These are phyloP conservation scores for Leptinotarsa peninsularis DNA, from an alignment of 2,888 invertebrate genomes.

Conservation along the genomic window DNA sequence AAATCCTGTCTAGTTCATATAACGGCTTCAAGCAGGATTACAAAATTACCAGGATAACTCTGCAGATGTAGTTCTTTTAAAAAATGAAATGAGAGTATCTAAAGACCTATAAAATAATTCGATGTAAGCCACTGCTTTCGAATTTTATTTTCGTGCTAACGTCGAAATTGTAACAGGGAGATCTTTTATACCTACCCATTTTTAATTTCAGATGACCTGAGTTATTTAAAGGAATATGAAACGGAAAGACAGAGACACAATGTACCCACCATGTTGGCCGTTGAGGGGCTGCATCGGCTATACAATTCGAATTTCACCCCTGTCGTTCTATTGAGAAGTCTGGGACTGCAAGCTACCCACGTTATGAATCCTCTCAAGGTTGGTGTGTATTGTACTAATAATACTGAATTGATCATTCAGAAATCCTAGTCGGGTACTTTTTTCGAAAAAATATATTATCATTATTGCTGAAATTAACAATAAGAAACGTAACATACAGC, in stretches of 20 bases:
- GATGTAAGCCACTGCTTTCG: no score
- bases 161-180: neutral
- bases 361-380: conserved; percentile 83
- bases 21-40: no score
- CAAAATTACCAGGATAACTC: no score
- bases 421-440: no score
- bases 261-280: conserved; percentile 87
- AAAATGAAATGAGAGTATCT: no score
- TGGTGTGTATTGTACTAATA: conserved; percentile 44
- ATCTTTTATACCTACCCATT: neutral
- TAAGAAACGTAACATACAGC: no score
- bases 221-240: conserved; percentile 86
- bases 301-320: conserved; percentile 82
- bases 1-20: no score
- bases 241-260: conserved; percentile 85
- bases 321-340: conserved; percentile 81
- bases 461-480: no score
- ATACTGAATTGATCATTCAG: no score
- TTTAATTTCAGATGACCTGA: conserved; percentile 71
- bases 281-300: conserved; percentile 88
- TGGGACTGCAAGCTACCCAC: conserved; percentile 85
- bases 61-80: no score
- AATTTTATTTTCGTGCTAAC: neutral
- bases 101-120: no score
- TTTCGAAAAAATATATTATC: no score